Percentiles rank a stretch among this genome's conserved stretches.
phyloP scores from a whole-genome alignment of 2,113 vertebrate species.

The Chunga burmeisteri region DNA sequence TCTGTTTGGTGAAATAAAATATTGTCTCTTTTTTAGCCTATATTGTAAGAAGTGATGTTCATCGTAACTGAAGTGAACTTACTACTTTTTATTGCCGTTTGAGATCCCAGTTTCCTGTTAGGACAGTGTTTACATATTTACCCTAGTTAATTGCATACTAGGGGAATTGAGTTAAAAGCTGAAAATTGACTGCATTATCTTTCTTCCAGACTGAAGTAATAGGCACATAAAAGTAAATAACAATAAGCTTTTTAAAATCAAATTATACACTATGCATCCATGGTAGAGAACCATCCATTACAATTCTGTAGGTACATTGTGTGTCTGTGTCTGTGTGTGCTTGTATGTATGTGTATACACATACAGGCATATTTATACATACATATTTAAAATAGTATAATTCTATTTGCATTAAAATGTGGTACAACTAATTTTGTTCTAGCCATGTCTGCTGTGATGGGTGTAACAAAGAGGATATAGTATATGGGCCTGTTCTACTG shows the following conservation, averaged over 20 bases:
- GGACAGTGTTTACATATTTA: background rate
- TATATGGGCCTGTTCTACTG: background rate
- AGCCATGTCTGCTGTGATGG: background rate
- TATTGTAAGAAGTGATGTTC: background rate
- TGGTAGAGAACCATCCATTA: background rate
- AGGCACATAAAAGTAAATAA: background rate
- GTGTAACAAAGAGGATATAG: background rate
- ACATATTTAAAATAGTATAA: background rate
- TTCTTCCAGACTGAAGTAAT: slow-evolving; percentile 15
- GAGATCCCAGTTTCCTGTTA: background rate
- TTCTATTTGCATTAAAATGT: background rate
- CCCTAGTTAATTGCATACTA: background rate
- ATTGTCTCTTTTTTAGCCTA: background rate
- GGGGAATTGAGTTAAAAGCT: background rate
- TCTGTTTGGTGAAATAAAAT: background rate
- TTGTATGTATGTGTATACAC: background rate
- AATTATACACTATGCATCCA: background rate
- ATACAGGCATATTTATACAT: background rate
- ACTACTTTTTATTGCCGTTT: background rate
- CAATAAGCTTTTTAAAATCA: background rate
- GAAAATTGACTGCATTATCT: slow-evolving; percentile 65
- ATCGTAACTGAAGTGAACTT: background rate
- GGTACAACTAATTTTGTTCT: background rate
- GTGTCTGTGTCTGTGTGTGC: background rate
- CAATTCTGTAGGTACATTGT: background rate